Percentiles rank a stretch among this genome's conserved stretches.
These are phyloP conservation scores for Notamacropus eugenii DNA, from an alignment of 2,797 vertebrate species.

Conservation along the genomic window DNA sequence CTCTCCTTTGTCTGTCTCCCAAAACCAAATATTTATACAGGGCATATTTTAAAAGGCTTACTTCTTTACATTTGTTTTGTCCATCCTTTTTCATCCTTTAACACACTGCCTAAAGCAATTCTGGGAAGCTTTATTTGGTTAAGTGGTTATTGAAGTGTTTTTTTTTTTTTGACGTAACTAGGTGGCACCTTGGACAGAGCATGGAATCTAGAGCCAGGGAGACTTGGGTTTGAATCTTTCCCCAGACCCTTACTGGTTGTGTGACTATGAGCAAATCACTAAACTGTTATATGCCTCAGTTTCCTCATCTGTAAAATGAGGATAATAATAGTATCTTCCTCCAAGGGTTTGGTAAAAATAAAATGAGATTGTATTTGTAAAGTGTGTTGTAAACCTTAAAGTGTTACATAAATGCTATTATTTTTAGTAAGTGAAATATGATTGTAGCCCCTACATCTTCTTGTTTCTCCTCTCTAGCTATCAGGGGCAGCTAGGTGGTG, in stretches of 20 bases:
- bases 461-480: neutral
- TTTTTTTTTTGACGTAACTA: neutral
- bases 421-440: neutral
- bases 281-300: neutral
- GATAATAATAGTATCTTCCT: neutral
- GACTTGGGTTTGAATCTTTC: neutral
- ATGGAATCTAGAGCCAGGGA: neutral
- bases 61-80: constrained; percentile 48
- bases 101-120: constrained; percentile 30
- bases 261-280: neutral
- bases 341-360: neutral
- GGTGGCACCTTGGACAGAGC: neutral
- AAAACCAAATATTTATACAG: constrained; percentile 41
- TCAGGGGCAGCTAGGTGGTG: too few relatives aligned
- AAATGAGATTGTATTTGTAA: neutral
- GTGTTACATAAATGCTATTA: neutral
- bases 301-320: neutral
- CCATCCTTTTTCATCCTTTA: constrained; percentile 52
- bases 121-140: constrained; percentile 36
- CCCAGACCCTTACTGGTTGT: neutral
- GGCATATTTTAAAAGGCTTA: constrained; percentile 35
- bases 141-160: neutral
- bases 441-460: neutral
- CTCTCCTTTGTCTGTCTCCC: constrained; percentile 23
- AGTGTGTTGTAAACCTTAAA: neutral